Evolutionary conservation across 2,888 invertebrate genomes (phyloP).

Genomic region (Andrena haemorrhoa): DNA sequence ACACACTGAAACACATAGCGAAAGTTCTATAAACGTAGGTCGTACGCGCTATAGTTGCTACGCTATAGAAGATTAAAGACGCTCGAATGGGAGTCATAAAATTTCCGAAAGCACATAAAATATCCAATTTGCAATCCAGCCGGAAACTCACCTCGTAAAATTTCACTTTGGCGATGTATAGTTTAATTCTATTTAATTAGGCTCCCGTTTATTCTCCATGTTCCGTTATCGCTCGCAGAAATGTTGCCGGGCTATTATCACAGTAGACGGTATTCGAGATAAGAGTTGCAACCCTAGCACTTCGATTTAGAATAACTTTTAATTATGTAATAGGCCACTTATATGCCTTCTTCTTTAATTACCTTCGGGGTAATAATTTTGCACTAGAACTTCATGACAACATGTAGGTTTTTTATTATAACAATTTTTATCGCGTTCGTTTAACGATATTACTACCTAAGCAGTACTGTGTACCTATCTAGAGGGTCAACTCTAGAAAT

Average conservation of each 20-base stretch:
- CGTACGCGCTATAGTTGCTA: not conserved
- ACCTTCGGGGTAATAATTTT: no score
- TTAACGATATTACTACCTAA: no score
- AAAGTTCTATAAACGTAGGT: not conserved
- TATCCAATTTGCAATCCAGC: not conserved
- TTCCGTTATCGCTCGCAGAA: not conserved
- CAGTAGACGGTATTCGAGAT: no score
- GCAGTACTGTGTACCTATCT: no score
- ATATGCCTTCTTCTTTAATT: no score
- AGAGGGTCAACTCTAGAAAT: no score
- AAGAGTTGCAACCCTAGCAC: no score
- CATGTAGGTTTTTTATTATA: no score
- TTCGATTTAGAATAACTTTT: no score
- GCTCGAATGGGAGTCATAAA: not conserved
- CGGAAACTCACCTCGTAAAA: not conserved
- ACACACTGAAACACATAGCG: not conserved
- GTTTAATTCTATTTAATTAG: conserved; percentile 3
- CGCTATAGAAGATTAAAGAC: not conserved
- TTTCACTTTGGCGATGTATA: not conserved
- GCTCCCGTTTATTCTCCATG: not conserved
- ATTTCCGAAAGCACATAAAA: not conserved
- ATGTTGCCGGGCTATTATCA: not conserved
- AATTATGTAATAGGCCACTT: no score
- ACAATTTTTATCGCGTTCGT: no score
- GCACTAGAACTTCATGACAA: no score